Conservation (phyloP, 1,140 invertebrate genomes). For the Goniozus legneri region DNA sequence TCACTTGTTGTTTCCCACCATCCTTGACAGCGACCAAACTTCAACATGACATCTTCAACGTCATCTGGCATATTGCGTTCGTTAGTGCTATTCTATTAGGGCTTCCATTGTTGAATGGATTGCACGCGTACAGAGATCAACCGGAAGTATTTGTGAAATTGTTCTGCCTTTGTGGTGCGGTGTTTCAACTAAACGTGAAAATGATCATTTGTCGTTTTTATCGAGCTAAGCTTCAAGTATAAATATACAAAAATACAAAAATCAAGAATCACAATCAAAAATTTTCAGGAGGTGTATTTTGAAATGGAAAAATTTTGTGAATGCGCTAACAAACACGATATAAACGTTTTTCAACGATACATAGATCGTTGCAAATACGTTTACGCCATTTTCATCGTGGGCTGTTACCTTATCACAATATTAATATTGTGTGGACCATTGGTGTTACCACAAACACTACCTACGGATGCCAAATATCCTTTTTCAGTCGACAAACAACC, state of each 20-base stretch:
- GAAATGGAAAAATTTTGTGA: slow-evolving; percentile 23
- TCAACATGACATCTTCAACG: slow-evolving; percentile 9
- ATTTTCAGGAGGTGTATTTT: slow-evolving; percentile 15
- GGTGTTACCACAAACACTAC: slow-evolving; percentile 13
- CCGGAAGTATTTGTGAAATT: slow-evolving; percentile 10
- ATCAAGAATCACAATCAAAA: background rate
- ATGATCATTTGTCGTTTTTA: slow-evolving; percentile 6
- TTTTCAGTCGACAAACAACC: slow-evolving; percentile 18
- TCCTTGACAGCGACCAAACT: slow-evolving; percentile 5
- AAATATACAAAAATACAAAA: background rate
- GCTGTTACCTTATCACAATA: slow-evolving; percentile 16
- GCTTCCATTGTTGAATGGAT: slow-evolving; percentile 1
- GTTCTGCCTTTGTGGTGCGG: slow-evolving; percentile 7
- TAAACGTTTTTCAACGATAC: slow-evolving; percentile 18
- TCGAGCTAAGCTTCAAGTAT: slow-evolving; percentile 19
- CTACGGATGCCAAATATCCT: slow-evolving; percentile 26
- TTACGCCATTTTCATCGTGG: slow-evolving; percentile 7
- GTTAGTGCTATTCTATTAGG: slow-evolving; percentile 5
- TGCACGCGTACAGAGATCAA: slow-evolving; percentile 9
- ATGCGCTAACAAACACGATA: slow-evolving; percentile 13
- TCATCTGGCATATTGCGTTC: slow-evolving; percentile 7
- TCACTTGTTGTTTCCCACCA: slow-evolving; percentile 15
- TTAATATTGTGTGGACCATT: slow-evolving; percentile 16
- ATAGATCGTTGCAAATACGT: slow-evolving; percentile 11
- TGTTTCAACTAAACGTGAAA: slow-evolving; percentile 11